Evolutionary conservation across 2,797 vertebrate species (phyloP).

Genomic region (Sebastes jordani): DNA sequence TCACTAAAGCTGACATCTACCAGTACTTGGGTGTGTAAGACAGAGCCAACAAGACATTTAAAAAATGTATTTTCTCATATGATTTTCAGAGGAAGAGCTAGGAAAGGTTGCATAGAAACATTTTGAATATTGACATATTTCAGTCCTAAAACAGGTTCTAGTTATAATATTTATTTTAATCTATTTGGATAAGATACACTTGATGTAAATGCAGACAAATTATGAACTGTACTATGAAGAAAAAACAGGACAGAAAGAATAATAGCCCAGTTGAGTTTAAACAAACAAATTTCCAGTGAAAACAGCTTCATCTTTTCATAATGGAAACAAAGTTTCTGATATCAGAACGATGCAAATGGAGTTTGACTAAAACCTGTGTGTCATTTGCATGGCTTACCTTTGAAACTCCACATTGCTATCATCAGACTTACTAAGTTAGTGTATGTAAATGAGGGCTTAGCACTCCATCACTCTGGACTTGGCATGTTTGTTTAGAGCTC

Average conservation of each 20-base stretch:
- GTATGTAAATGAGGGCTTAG: slow-evolving; percentile 56
- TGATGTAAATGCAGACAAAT: slow-evolving; percentile 59
- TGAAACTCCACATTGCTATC: slow-evolving; percentile 41
- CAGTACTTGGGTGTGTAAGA: neutral
- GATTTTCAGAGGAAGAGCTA: neutral
- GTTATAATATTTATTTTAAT: neutral
- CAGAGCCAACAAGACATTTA: neutral
- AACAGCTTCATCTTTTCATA: slow-evolving; percentile 55
- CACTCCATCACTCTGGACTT: slow-evolving; percentile 34
- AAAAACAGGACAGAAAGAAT: neutral
- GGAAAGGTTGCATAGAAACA: neutral
- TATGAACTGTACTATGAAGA: neutral
- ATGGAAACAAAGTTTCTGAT: slow-evolving; percentile 65
- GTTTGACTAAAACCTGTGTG: slow-evolving; percentile 39
- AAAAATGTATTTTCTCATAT: neutral
- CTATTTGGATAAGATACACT: slow-evolving; percentile 41
- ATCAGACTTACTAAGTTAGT: slow-evolving; percentile 35
- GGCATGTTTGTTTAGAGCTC: slow-evolving; percentile 58
- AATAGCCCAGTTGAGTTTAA: slow-evolving; percentile 2
- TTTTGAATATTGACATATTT: neutral
- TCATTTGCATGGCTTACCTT: slow-evolving; percentile 60
- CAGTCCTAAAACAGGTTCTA: neutral
- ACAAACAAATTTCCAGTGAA: slow-evolving; percentile 44
- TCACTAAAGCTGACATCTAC: neutral
- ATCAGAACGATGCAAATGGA: slow-evolving; percentile 72